Percentiles rank a stretch among this genome's conserved stretches.
Conservation (phyloP, 1,140 invertebrate genomes). For the Lepidotrigona ventralis region DNA sequence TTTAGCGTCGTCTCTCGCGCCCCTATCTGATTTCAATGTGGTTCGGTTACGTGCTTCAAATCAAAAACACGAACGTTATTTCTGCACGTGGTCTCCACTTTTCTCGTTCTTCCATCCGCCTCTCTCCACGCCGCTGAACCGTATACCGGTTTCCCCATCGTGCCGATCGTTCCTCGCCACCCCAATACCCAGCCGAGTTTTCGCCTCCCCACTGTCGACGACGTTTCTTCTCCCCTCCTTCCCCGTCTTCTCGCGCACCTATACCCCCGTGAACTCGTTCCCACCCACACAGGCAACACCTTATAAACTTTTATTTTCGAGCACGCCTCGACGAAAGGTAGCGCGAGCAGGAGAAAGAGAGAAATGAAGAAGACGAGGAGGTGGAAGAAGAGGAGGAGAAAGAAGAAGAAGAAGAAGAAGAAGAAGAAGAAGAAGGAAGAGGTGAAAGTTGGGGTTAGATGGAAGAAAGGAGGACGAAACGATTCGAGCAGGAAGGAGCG, state of each 20-base stretch:
- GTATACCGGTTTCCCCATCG: not conserved
- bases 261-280: not conserved
- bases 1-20: constrained; percentile 70
- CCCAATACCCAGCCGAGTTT: constrained; percentile 25
- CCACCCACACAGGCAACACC: constrained; percentile 56
- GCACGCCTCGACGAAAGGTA: constrained; percentile 25
- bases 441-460: constrained; percentile 34
- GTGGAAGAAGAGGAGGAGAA: not conserved
- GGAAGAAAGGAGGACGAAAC: constrained; percentile 34
- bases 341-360: not conserved
- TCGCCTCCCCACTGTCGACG: constrained; percentile 22
- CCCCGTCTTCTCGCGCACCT: constrained; percentile 38
- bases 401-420: not conserved
- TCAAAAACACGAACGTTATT: constrained; percentile 75
- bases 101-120: constrained; percentile 48
- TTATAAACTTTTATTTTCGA: constrained; percentile 76
- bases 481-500: constrained; percentile 66
- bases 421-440: not conserved
- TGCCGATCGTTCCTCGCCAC: constrained; percentile 17
- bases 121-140: not conserved
- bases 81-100: constrained; percentile 69
- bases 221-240: constrained; percentile 11
- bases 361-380: not conserved
- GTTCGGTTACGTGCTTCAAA: constrained; percentile 77
- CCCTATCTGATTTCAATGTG: constrained; percentile 77